Evolutionary conservation across 1,140 invertebrate genomes (phyloP), one percentile per base, ranked within the genome.

Genomic region (Apolygus lucorum): DNA sequence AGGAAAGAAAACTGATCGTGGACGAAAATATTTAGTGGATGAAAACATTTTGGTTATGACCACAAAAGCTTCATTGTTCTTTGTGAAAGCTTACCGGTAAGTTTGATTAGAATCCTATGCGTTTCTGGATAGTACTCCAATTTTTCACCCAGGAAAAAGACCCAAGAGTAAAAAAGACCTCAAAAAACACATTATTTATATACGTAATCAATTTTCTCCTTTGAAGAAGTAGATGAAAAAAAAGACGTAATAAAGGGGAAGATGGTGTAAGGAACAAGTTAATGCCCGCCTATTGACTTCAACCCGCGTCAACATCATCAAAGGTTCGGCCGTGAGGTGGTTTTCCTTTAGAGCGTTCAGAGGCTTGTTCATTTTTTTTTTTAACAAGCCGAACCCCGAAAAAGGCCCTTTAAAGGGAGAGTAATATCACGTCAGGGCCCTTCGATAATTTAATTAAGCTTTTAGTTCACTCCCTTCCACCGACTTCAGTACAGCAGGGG

Each of bases 351-450:
- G 54, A 59, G 34, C 4, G 22, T 17, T 59, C 22, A 21, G 22
- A 21, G 8, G 8, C 22, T 22, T 59, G 54, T 59, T 59, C 54
- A 59, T 59, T 59, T 59, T 59, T 59, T 22, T 59, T 59, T 59
- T 59, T 59, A n/a, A 59, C 54, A 59, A 59, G 54, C 11, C 54
- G 54, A 59, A 59, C 63, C 26, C 63, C 27, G 11, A 11, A 13
- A 8, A 4, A 2, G 13, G 63, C 14, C 4, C 63, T 26, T 64
- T 29, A 21, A 34, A 34, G 24, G 4, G 28, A 24, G 64, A 28
- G 64, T 34, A 66, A 66, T 66, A 66, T 66, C 64, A 64, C 64
- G 64, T 66, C 64, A 66, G 64, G 22, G 54, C 54, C 54, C 64
- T 34, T 34, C 64, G 64, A 64, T 64, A 64, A 64, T 64, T 64